These are phyloP conservation scores for Drosophila hydei DNA, from an alignment of 1,140 invertebrate species.

Conservation along the genomic window DNA sequence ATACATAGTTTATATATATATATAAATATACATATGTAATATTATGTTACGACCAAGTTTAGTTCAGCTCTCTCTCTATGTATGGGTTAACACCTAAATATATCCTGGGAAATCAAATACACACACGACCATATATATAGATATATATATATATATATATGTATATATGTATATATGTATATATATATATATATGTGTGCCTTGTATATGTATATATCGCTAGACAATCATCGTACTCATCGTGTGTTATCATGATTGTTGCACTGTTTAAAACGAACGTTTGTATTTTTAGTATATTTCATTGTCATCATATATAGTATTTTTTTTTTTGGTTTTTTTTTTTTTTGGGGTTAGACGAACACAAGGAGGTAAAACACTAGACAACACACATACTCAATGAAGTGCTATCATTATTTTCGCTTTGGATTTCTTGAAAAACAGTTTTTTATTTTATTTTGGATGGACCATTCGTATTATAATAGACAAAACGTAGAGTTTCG, in stretches of 20 bases:
- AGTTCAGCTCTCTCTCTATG: slow-evolving; percentile 7
- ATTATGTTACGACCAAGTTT: slow-evolving; percentile 4
- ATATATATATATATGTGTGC: slow-evolving; percentile 2
- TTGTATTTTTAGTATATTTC: slow-evolving; percentile 52
- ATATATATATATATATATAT: slow-evolving; percentile 1
- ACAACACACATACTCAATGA: slow-evolving; percentile 87
- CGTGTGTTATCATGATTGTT: slow-evolving; percentile 2
- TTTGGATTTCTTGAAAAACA: slow-evolving; percentile 67
- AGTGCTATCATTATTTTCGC: slow-evolving; percentile 83
- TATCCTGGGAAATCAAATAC: neutral
- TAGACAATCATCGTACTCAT: neutral
- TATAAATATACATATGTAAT: too few relatives aligned
- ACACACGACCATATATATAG: neutral
- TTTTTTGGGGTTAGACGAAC: slow-evolving; percentile 87
- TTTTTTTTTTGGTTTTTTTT: slow-evolving; percentile 52
- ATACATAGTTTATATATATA: too few relatives aligned
- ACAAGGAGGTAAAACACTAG: slow-evolving; percentile 89
- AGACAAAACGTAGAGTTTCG: slow-evolving; percentile 57
- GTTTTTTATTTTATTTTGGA: slow-evolving; percentile 55
- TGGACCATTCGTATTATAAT: slow-evolving; percentile 26
- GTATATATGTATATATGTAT: neutral
- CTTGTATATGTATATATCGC: neutral
- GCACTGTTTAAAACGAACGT: slow-evolving; percentile 23
- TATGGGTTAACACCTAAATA: slow-evolving; percentile 4
- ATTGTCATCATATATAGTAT: slow-evolving; percentile 50